Base-by-base conservation (phyloP, 1,140 invertebrate genomes). In the Cyphomyrmex costatus region DNA sequence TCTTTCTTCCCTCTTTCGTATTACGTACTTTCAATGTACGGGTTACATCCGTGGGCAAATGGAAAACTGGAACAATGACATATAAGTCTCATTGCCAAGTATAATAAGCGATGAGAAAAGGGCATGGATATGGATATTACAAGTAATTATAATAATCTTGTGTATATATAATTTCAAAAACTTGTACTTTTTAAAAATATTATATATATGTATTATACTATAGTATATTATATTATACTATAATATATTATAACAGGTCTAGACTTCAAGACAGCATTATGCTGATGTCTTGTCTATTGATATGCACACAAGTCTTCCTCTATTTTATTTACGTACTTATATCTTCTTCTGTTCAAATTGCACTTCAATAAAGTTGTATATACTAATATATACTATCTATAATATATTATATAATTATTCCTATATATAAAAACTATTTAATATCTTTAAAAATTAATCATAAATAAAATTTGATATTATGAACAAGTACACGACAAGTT, bases 1-100 rank as follows among this genome's bases (percentile, higher is more conserved):
- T 33, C 7, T 14, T 60, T 7, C n/a, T 12, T 21, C 19, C 24
- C n/a, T 46, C n/a, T 36, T 36, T 24, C 65, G n/a, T 16, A 56
- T 56, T 46, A 19, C 33, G 19, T 73, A n/a, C 66, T 58, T 82
- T 73, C 36, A 36, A 42, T 53, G 61, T 56, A 21, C 19, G 21
- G n/a, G 19, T 73, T 73, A 49, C n/a, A 33, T 70, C 19, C 36
- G 53, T 51, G 24, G 5, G n/a, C 51, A 10, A 71, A 27, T 80
- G 10, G 36, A 80, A 71, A 46, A 66, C 2, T 70, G 21, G 49
- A 71, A 27, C 14, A n/a, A 10, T 19, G 30, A 12, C 16, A 8
- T 65, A 42, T 65, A 65, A 56, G 19, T 6, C 51, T 53, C 51
- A 53, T n/a, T 16, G 3, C 19, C 19, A 61, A 61, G 16, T 33